Evolutionary conservation across 2,113 vertebrate genomes (phyloP).

Genomic region (Spea bombifrons): DNA sequence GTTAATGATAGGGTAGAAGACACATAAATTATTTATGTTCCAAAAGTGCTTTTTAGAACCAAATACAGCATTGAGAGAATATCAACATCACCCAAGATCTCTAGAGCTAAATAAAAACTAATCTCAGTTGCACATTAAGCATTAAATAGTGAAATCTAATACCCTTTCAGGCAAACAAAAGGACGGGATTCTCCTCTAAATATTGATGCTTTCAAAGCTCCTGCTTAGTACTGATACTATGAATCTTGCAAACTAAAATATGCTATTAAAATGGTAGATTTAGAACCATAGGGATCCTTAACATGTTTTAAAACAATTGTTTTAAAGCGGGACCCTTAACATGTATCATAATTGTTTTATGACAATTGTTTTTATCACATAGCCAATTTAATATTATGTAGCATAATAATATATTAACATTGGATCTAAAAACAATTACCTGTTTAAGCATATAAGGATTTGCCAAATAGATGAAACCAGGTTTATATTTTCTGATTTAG

Average conservation of each 20-base stretch:
- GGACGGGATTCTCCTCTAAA: neutral
- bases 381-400: no score
- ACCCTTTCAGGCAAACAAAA: neutral
- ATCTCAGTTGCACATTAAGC: neutral
- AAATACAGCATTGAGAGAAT: slow-evolving; percentile 15
- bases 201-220: slow-evolving; percentile 7
- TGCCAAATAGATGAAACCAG: no score
- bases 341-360: no score
- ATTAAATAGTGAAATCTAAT: slow-evolving; percentile 14
- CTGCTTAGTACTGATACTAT: neutral
- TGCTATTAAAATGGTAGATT: neutral
- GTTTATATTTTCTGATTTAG: no score
- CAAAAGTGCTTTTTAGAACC: slow-evolving; percentile 28
- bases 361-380: no score
- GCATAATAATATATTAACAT: no score
- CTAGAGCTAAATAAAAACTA: slow-evolving; percentile 14
- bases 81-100: slow-evolving; percentile 14
- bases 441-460: no score
- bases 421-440: no score
- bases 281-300: neutral
- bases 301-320: no score
- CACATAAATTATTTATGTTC: slow-evolving; percentile 40
- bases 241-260: neutral
- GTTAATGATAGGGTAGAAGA: slow-evolving; percentile 35
- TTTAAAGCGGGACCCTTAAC: no score